Conservation (phyloP, 2,113 vertebrate genomes). For the Pipra filicauda region DNA sequence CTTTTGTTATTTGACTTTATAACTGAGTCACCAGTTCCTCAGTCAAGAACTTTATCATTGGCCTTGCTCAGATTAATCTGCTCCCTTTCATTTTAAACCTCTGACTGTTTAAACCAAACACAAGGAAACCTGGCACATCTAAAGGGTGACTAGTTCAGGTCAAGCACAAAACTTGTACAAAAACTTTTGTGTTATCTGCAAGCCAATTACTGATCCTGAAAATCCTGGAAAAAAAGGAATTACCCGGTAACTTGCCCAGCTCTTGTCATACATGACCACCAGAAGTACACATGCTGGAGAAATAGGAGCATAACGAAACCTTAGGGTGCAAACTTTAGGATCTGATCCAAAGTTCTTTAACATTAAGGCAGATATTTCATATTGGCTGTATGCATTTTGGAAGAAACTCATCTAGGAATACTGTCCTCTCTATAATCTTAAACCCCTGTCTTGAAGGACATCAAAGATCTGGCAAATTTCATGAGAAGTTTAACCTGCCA, state of each 20-base stretch:
- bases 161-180: neutral
- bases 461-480: neutral
- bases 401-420: neutral
- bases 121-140: neutral
- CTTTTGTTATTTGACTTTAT: neutral
- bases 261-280: neutral
- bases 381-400: neutral
- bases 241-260: neutral
- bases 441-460: neutral
- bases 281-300: neutral
- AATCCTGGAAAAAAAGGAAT: neutral
- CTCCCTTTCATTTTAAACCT: neutral
- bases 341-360: neutral
- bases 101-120: neutral
- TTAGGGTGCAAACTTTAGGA: neutral
- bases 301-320: neutral
- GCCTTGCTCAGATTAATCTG: neutral
- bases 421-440: neutral
- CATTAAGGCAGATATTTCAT: neutral
- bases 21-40: neutral
- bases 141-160: neutral
- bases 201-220: neutral
- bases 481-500: rapidly evolving
- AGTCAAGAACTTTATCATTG: neutral
- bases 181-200: neutral